phyloP scores from a whole-genome alignment of 2,797 vertebrate species.

The Tenualosa ilisha region DNA sequence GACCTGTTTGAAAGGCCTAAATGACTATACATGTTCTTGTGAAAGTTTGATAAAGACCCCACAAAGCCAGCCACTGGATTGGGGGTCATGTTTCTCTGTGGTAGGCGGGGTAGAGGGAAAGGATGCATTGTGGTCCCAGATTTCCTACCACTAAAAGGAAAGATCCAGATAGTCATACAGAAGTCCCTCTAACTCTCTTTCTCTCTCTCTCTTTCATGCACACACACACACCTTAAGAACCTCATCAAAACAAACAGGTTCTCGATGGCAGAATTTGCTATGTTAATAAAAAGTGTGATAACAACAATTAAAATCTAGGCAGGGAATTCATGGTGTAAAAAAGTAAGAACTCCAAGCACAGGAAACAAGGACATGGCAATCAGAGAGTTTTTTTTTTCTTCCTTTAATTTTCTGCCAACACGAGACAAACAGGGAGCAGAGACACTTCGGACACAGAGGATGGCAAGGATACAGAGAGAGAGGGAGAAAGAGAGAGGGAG shows the following conservation, averaged over 20 bases:
- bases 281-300: not conserved
- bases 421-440: not conserved
- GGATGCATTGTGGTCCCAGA: conserved; percentile 66
- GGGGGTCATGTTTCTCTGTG: conserved; percentile 67
- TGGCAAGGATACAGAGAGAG: not conserved
- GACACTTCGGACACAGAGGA: not conserved
- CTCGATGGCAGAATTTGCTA: not conserved
- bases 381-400: not conserved
- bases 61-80: conserved; percentile 73
- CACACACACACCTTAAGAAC: conserved; percentile 22
- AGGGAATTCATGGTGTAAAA: not conserved
- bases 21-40: conserved; percentile 60
- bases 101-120: conserved; percentile 57
- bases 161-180: conserved; percentile 26
- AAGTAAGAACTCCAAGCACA: not conserved
- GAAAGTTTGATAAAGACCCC: conserved; percentile 67
- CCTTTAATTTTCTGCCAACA: not conserved
- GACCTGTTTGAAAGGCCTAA: conserved; percentile 7
- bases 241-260: not conserved
- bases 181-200: conserved; percentile 2
- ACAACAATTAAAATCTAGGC: not conserved
- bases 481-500: not conserved
- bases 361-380: not conserved
- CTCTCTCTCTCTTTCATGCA: conserved; percentile 11
- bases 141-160: conserved; percentile 10